phyloP scores from a whole-genome alignment of 2,888 invertebrate genomes.

The Pediacus dermestoides region DNA sequence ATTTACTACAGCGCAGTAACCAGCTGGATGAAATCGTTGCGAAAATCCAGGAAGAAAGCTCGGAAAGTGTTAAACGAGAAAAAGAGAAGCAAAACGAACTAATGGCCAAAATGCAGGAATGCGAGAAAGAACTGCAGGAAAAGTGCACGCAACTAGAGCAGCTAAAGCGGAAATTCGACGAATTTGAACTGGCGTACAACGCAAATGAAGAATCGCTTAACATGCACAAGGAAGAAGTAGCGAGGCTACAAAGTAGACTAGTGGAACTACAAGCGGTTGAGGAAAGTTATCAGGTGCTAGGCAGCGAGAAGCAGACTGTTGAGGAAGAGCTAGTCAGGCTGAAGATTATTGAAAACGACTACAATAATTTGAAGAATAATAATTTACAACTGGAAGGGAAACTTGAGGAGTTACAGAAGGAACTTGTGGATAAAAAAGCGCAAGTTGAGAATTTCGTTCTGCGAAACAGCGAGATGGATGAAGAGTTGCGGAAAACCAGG shows the following conservation, averaged over 20 bases:
- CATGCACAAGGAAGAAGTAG: constrained; percentile 11
- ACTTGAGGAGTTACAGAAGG: background rate
- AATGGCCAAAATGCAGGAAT: constrained; percentile 18
- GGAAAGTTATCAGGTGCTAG: constrained; percentile 12
- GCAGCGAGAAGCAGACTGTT: constrained; percentile 13
- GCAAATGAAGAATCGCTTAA: constrained; percentile 14
- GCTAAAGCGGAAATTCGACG: constrained; percentile 10
- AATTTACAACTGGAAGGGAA: constrained; percentile 1
- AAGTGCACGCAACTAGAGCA: constrained; percentile 15
- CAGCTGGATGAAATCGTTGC: constrained; percentile 24
- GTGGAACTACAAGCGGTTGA: constrained; percentile 15
- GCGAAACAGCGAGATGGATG: background rate
- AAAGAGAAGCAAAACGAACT: constrained; percentile 22
- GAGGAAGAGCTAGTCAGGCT: constrained; percentile 19
- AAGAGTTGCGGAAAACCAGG: background rate
- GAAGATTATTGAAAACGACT: constrained; percentile 16
- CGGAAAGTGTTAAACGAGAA: constrained; percentile 25
- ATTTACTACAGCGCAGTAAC: constrained; percentile 21
- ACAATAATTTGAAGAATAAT: constrained; percentile 2
- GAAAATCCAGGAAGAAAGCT: constrained; percentile 19
- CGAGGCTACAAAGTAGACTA: constrained; percentile 10
- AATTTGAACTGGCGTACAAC: constrained; percentile 15
- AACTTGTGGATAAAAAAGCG: background rate
- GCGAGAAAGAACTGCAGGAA: constrained; percentile 15
- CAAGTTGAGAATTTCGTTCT: background rate